Evolutionary conservation across 1,140 invertebrate species (phyloP).

Genomic region (Zaprionus capensis): DNA sequence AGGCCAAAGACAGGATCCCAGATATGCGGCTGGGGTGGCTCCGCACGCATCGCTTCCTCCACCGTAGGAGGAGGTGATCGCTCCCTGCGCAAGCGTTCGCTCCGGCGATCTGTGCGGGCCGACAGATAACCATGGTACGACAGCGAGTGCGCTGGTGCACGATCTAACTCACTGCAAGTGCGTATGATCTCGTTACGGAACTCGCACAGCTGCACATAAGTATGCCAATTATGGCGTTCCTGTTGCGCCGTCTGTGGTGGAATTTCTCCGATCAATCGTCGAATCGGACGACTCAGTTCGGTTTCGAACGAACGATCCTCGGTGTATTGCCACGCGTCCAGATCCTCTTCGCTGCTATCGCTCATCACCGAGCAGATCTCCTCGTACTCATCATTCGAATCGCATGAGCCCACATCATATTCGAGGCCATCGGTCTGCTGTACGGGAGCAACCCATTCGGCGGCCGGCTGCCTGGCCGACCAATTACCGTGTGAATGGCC

Average conservation of each 20-base stretch:
- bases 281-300: conserved; percentile 15
- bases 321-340: conserved; percentile 11
- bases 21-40: not conserved
- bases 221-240: conserved; percentile 1
- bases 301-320: conserved; percentile 37
- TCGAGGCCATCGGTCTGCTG: not conserved
- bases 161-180: not conserved
- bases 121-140: not conserved
- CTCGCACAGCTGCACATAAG: not conserved
- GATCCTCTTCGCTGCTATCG: conserved; percentile 9
- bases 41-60: too few relatives aligned
- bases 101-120: not conserved
- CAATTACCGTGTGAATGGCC: not conserved
- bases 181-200: not conserved
- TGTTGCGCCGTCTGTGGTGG: conserved; percentile 16
- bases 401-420: not conserved
- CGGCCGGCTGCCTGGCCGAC: not conserved
- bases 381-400: conserved; percentile 3
- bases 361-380: not conserved
- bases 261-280: conserved; percentile 23
- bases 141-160: not conserved
- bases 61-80: too few relatives aligned
- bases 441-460: not conserved
- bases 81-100: not conserved
- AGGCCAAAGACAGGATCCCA: not conserved